A percentile compares a stretch with the other conserved stretches of the same genome.
These are phyloP conservation scores for Leptinotarsa juncta DNA, from an alignment of 2,888 invertebrate species.

Conservation along the genomic window DNA sequence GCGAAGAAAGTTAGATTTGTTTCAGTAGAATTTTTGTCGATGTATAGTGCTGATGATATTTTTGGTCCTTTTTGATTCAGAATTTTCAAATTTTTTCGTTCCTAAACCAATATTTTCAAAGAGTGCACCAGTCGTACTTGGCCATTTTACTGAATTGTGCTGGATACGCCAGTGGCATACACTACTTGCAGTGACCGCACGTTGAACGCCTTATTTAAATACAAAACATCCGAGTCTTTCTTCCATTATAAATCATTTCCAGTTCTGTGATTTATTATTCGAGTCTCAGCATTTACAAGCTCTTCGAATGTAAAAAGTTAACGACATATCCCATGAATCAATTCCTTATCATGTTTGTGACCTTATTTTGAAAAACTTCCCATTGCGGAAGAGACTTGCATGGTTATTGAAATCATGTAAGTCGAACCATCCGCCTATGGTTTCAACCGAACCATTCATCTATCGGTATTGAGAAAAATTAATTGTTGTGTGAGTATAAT, in stretches of 20 bases:
- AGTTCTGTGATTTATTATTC: conserved; percentile 30
- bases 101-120: too few species aligned
- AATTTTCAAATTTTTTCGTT: too few species aligned
- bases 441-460: too few species aligned
- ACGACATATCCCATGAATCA: conserved; percentile 33
- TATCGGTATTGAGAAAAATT: too few species aligned
- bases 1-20: not conserved
- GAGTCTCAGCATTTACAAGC: conserved; percentile 29
- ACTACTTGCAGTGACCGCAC: conserved; percentile 12
- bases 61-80: too few species aligned
- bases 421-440: not conserved
- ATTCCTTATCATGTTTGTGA: conserved; percentile 26
- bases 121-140: not conserved
- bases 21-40: not conserved
- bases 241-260: conserved; percentile 28
- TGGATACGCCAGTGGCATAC: conserved; percentile 4
- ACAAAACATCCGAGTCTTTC: conserved; percentile 33
- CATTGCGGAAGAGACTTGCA: conserved; percentile 22
- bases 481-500: too few species aligned
- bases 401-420: not conserved
- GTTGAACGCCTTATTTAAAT: conserved; percentile 40
- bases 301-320: conserved; percentile 22
- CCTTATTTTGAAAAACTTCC: conserved; percentile 25
- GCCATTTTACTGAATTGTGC: not conserved
- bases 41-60: not conserved